phyloP scores from a whole-genome alignment of 2,113 vertebrate species.

The Vulpes vulpes region DNA sequence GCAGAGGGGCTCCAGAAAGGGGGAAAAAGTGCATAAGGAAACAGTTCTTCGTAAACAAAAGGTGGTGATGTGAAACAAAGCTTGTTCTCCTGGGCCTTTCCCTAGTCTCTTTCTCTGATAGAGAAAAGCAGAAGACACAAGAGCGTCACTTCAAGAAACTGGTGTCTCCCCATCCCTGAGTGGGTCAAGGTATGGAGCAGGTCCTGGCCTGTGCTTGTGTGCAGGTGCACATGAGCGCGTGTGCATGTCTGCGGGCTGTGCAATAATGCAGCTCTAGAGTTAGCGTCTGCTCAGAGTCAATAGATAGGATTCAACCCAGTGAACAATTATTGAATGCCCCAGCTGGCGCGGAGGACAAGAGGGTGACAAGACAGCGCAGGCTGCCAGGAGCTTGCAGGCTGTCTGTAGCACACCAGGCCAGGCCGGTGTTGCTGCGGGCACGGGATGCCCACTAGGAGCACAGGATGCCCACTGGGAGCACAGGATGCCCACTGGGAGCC shows the following conservation, averaged over 20 bases:
- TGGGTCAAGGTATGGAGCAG: background rate
- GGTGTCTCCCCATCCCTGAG: background rate
- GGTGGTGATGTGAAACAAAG: background rate
- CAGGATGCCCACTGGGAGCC: background rate
- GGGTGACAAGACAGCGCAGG: background rate
- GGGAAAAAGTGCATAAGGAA: background rate
- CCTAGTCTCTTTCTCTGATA: background rate
- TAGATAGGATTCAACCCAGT: background rate
- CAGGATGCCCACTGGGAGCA: background rate
- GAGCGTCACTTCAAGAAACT: background rate
- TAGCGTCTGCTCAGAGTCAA: background rate
- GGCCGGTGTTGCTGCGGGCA: background rate
- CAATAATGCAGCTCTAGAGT: fast-evolving
- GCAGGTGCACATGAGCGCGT: fast-evolving
- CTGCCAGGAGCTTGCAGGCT: background rate
- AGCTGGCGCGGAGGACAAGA: background rate
- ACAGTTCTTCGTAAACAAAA: background rate
- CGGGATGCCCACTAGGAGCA: too few relatives aligned
- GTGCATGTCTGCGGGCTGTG: background rate
- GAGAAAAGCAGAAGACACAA: background rate
- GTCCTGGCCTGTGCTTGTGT: background rate
- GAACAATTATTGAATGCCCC: background rate
- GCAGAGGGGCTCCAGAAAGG: background rate
- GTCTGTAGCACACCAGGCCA: background rate
- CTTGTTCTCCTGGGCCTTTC: background rate